phyloP scores from a whole-genome alignment of 1,140 invertebrate genomes.

The Drosophila mojavensis region DNA sequence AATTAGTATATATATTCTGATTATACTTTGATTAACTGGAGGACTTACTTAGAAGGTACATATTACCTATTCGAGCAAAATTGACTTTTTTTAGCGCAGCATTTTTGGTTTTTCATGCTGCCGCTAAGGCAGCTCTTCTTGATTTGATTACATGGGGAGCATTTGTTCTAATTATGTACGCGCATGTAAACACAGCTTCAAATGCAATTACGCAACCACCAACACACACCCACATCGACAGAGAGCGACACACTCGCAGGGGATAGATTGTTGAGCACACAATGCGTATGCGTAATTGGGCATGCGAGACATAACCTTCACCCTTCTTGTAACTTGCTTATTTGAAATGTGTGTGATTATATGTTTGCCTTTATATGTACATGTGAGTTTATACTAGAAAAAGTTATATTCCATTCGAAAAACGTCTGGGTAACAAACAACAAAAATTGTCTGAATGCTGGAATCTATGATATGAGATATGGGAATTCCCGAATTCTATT shows the following conservation, averaged over 20 bases:
- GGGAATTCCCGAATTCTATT: too few species aligned
- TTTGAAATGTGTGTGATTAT: not conserved
- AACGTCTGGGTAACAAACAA: too few species aligned
- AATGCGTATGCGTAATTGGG: constrained; percentile 71
- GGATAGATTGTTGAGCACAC: constrained; percentile 62
- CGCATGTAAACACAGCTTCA: constrained; percentile 74
- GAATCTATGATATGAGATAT: too few species aligned
- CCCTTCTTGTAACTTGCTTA: constrained; percentile 33
- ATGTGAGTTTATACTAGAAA: too few species aligned
- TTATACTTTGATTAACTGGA: too few species aligned
- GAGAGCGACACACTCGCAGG: not conserved
- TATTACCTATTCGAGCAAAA: too few species aligned
- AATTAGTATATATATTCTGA: too few species aligned
- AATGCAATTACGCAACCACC: constrained; percentile 72
- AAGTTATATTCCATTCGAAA: too few species aligned
- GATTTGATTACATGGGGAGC: constrained; percentile 78
- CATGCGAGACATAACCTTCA: constrained; percentile 44
- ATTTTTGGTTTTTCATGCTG: constrained; percentile 5
- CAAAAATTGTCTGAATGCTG: too few species aligned
- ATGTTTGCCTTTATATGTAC: too few species aligned
- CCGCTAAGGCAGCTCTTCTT: constrained; percentile 24
- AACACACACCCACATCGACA: constrained; percentile 15
- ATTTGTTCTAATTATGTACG: constrained; percentile 79
- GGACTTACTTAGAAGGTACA: too few species aligned
- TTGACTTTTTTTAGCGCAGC: not conserved